A percentile compares a stretch with the other conserved stretches of the same genome.
These are phyloP conservation scores for Monodelphis domestica DNA, from an alignment of 2,797 vertebrate species.

Conservation along the genomic window DNA sequence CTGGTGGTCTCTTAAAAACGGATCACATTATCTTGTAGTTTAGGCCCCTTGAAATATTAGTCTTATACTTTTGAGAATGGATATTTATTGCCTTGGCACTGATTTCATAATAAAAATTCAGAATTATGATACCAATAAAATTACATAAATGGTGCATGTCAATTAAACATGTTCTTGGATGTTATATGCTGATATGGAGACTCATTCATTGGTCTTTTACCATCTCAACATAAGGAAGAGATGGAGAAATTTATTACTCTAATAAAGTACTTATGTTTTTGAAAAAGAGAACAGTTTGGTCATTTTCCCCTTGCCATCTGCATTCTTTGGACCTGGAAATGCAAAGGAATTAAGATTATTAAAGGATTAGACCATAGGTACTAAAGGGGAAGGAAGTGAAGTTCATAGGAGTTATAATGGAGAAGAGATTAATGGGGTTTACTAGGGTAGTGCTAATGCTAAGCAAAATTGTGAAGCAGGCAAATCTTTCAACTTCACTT, in stretches of 20 bases:
- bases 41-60: background rate
- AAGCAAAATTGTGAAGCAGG: background rate
- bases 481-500: background rate
- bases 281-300: background rate
- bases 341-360: conserved; percentile 32
- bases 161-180: background rate
- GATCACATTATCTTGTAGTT: background rate
- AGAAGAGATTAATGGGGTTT: background rate
- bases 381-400: background rate
- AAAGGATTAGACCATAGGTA: conserved; percentile 27
- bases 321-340: conserved; percentile 21
- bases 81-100: conserved; percentile 33
- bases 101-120: conserved; percentile 5
- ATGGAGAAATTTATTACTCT: conserved; percentile 11
- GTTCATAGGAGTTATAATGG: background rate
- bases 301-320: background rate
- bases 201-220: background rate
- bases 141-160: background rate
- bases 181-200: background rate
- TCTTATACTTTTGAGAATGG: background rate
- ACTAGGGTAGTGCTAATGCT: background rate
- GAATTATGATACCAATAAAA: conserved; percentile 20
- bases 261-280: conserved; percentile 19
- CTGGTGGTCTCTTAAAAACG: background rate
- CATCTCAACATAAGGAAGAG: background rate